Evolutionary conservation across 2,113 vertebrate species (phyloP).

Genomic region (Steatornis caripensis): DNA sequence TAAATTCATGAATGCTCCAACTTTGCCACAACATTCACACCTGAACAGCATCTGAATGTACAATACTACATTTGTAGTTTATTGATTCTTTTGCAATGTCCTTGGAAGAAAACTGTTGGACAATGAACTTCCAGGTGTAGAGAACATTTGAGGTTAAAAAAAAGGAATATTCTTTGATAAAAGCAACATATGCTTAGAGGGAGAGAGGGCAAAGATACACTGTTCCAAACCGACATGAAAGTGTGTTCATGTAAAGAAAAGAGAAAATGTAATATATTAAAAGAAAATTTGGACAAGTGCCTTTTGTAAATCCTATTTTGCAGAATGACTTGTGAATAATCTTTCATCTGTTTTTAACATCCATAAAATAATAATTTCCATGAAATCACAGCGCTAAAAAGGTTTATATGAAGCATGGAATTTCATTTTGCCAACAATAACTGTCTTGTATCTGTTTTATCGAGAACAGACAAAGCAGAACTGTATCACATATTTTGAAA

Average conservation of each 20-base stretch:
- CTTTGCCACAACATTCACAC: constrained; percentile 56
- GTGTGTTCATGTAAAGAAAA: constrained; percentile 12
- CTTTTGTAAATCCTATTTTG: constrained; percentile 33
- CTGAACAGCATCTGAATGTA: constrained; percentile 24
- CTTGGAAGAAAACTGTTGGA: constrained; percentile 7
- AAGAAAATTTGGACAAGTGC: constrained; percentile 23
- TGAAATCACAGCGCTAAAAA: constrained; percentile 64
- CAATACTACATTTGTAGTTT: background rate
- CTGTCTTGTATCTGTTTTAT: constrained; percentile 39
- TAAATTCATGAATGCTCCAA: constrained; percentile 59
- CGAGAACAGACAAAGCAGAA: constrained; percentile 26
- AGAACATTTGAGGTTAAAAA: background rate
- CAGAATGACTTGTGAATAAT: constrained; percentile 40
- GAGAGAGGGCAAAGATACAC: background rate
- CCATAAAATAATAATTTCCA: constrained; percentile 67
- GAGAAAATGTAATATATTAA: constrained; percentile 24
- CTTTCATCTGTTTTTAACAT: constrained; percentile 67
- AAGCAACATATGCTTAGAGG: background rate
- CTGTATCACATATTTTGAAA: constrained; percentile 22
- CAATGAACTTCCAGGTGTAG: background rate
- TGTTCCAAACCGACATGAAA: background rate
- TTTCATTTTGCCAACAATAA: constrained; percentile 64
- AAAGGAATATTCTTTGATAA: background rate
- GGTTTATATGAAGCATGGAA: constrained; percentile 59
- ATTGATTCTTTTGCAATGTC: background rate